A percentile compares a stretch with the other conserved stretches of the same genome.
phyloP scores from a whole-genome alignment of 1,140 invertebrate genomes.

The Neelides sp. region DNA sequence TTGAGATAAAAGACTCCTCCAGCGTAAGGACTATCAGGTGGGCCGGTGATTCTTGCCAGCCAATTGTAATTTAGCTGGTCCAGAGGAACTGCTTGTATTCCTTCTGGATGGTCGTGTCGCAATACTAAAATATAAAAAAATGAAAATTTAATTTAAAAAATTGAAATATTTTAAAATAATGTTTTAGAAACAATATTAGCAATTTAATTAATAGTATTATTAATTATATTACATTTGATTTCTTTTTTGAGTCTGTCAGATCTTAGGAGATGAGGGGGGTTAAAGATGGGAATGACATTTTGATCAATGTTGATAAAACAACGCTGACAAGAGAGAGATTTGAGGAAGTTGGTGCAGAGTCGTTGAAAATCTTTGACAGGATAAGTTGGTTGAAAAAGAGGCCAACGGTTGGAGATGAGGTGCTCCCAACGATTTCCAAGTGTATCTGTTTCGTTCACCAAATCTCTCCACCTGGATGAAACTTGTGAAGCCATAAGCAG shows the following conservation, averaged over 20 bases:
- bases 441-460: constrained; percentile 60
- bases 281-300: too few relatives aligned
- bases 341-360: not conserved
- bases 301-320: not conserved
- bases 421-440: constrained; percentile 62
- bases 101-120: constrained; percentile 71
- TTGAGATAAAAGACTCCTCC: constrained; percentile 89
- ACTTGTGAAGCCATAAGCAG: constrained; percentile 74
- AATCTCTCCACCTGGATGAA: constrained; percentile 65
- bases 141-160: not conserved
- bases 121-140: constrained; percentile 37
- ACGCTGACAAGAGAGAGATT: constrained; percentile 1
- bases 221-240: constrained; percentile 44
- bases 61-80: constrained; percentile 72
- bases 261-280: constrained; percentile 12
- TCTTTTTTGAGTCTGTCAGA: constrained; percentile 51
- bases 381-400: constrained; percentile 60
- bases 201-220: constrained; percentile 3
- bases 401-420: constrained; percentile 58
- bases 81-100: constrained; percentile 73
- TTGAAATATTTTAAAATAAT: not conserved
- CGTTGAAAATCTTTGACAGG: constrained; percentile 45
- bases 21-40: constrained; percentile 78
- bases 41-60: constrained; percentile 81
- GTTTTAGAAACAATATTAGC: constrained; percentile 3